Evolutionary conservation across 1,140 invertebrate genomes (phyloP), one percentile per base, ranked within the genome.

Genomic region (Stegodyphus dumicola): DNA sequence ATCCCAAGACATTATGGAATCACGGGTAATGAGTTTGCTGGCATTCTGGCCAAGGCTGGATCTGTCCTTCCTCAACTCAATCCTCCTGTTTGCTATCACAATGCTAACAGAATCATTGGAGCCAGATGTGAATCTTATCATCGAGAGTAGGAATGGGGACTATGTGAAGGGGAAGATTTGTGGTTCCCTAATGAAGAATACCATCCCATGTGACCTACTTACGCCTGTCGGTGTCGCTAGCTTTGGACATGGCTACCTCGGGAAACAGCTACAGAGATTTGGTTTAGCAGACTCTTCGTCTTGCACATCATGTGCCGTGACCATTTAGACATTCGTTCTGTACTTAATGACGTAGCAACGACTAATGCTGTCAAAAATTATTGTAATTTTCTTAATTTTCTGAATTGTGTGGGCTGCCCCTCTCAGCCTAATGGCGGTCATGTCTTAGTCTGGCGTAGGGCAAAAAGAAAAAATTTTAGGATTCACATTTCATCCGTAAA

Each of bases 1-100:
- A 76, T 60, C 5, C 74, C 74, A 76, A 76, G 74, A 60, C 54
- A 76, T 15, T 76, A 1, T 76, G 74, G 74, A 13, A 33, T 76
- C n/a, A 9, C n/a, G 15, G 52, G 0, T 60, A 76, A 54, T 56
- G 74, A 76, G 11, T 64, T 56, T n/a, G 17, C 74, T 18, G 54
- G 60, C 17, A 17, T 7, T n/a, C 33, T 76, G 10, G 53, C 74
- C 11, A 76, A 76, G 52, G 2, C 53, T 17, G 13, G 13, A 5
- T 73, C 70, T 7, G 48, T 5, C 33, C 70, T 73, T 73, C 11
- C 70, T 52, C 70, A 52, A n/a, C 15, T 48, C 10, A 13, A 73
- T 73, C 48, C 51, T 51, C 3, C 70, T 15, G 51, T 73, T 52
- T 70, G 17, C 67, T 17, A 70, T 17, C 67, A 70, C 67, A 70